A percentile compares a stretch with the other conserved stretches of the same genome.
These are phyloP conservation scores for Styela plicata DNA, from an alignment of 23 tunicate genomes.

Conservation along the genomic window DNA sequence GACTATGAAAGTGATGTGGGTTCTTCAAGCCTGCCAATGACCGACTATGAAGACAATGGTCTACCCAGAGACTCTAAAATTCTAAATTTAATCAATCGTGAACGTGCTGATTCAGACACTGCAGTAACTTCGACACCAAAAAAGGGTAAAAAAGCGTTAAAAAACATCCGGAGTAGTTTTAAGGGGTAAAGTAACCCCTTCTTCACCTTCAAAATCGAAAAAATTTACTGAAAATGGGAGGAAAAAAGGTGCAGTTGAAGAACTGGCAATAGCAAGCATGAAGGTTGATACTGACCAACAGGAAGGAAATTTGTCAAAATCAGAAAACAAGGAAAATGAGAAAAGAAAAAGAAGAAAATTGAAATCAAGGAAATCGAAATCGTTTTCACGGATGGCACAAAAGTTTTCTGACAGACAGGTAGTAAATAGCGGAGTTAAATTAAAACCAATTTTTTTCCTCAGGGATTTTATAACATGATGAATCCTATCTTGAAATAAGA, in stretches of 20 bases:
- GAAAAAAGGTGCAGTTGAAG: not conserved
- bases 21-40: not conserved
- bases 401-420: constrained; percentile 34
- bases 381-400: constrained; percentile 7
- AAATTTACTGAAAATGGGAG: not conserved
- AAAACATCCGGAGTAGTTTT: not conserved
- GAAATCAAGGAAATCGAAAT: constrained; percentile 4
- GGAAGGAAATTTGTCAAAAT: not conserved
- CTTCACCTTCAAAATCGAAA: not conserved
- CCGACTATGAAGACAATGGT: not conserved
- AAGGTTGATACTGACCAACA: not conserved
- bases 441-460: no score
- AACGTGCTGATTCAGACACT: not conserved
- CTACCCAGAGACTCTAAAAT: not conserved
- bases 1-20: not conserved
- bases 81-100: not conserved
- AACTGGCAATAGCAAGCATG: not conserved
- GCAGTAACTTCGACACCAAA: not conserved
- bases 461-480: no score
- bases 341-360: not conserved
- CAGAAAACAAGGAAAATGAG: not conserved
- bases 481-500: no score
- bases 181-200: not conserved
- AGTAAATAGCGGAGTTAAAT: no score
- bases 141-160: not conserved